Evolutionary conservation across 2,888 invertebrate genomes (phyloP), one percentile per base, ranked within the genome.

Genomic region (Melanotus villosus): DNA sequence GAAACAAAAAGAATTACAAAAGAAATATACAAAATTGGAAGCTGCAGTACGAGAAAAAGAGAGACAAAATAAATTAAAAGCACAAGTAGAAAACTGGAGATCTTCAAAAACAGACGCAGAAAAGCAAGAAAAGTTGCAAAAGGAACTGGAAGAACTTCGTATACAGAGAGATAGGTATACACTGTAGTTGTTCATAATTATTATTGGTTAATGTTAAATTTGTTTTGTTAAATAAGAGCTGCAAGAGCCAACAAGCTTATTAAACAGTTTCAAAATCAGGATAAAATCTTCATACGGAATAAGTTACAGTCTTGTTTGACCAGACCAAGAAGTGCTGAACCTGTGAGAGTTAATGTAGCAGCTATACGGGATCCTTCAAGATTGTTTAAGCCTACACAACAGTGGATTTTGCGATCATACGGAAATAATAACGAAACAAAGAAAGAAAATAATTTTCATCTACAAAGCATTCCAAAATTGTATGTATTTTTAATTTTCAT

Each of bases 201-300:
- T 26, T 3, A 26, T 26, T 26, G 26, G 4, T 26, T 26, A 26
- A 26, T 5, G 26, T 26, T 26, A 7, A 26, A 5, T 26, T 26
- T 26, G 26, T 26, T 26, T 26, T 26, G 3, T 26, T 26, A 26
- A 5, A 5, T 26, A 3, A 52, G 52, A 19, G 52, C 80, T 16
- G 58, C 73, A 5, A 74, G 77, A 66, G 84, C 84, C 2, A 84
- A 84, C 67, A 79, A 78, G 75, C 72, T 83, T 66, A 84, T 85
- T 30, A 83, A 82, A 75, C 75, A 80, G 67, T 85, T 80, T 70
- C 84, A 81, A 75, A 76, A 74, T 10, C 82, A 83, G 75, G 84
- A 85, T 65, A 77, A 81, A 52, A 38, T 78, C 12, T 80, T 78
- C 62, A 76, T 83, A n/a, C 59, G 74, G 47, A 78, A 77, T 73